Evolutionary conservation across 2,888 invertebrate genomes (phyloP).

Genomic region (Rhagonycha lutea): DNA sequence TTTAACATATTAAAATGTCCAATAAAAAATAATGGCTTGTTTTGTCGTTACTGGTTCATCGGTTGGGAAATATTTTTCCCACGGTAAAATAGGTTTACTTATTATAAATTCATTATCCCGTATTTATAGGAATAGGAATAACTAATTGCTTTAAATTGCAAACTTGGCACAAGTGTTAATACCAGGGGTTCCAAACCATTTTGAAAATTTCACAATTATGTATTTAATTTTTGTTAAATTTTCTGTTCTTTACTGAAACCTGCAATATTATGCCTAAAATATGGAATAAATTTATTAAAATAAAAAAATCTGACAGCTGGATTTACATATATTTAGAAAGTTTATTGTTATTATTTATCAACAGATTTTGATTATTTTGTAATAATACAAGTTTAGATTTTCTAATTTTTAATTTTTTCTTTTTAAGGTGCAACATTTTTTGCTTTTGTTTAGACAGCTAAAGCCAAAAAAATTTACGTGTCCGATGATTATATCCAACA

Average conservation of each 20-base stretch:
- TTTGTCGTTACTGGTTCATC: slow-evolving; percentile 3
- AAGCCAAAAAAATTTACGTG: no score
- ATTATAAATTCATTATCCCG: slow-evolving; percentile 15
- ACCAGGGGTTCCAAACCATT: slow-evolving; percentile 6
- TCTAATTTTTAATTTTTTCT: no score
- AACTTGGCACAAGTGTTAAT: not conserved
- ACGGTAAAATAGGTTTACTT: slow-evolving; percentile 12
- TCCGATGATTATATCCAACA: no score
- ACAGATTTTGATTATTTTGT: no score
- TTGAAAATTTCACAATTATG: not conserved
- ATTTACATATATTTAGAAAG: no score
- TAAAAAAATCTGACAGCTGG: no score
- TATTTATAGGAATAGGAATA: not conserved
- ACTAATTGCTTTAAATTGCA: slow-evolving; percentile 4
- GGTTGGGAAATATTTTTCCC: slow-evolving; percentile 10
- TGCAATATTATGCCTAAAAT: no score
- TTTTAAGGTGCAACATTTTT: no score
- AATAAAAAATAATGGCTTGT: not conserved
- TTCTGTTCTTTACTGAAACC: not conserved
- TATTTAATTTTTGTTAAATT: not conserved
- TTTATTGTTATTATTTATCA: no score
- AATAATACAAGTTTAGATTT: no score
- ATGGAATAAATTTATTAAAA: no score
- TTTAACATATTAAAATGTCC: not conserved
- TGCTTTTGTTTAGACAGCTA: no score